Evolutionary conservation across 1,140 invertebrate species (phyloP).

Genomic region (Pissodes strobi): DNA sequence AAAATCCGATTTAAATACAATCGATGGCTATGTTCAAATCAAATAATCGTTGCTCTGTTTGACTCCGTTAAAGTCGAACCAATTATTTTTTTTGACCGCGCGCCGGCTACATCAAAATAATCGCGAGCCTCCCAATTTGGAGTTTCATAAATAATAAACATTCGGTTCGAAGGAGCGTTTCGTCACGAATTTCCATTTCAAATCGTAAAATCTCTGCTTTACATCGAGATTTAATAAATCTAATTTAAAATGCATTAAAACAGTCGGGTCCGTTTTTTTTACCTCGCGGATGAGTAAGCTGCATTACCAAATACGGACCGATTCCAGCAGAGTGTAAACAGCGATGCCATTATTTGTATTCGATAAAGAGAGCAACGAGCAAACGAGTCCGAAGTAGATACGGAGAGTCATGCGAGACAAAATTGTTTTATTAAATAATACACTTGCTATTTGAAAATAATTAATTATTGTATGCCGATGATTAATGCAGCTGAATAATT

Average conservation of each 20-base stretch:
- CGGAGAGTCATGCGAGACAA: too few species aligned
- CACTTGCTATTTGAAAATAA: too few species aligned
- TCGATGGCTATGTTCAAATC: too few species aligned
- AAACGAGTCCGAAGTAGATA: too few species aligned
- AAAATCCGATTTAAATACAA: too few species aligned
- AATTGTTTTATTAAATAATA: too few species aligned
- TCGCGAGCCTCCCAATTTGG: background rate
- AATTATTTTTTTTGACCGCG: background rate
- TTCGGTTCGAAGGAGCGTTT: slow-evolving; percentile 6
- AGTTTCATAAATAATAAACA: slow-evolving; percentile 18
- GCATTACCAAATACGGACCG: slow-evolving; percentile 27
- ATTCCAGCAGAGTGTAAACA: slow-evolving; percentile 28
- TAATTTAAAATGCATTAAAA: slow-evolving; percentile 37
- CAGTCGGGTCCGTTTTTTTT: slow-evolving; percentile 18
- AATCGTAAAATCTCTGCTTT: slow-evolving; percentile 25
- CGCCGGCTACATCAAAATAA: background rate
- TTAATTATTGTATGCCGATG: too few species aligned
- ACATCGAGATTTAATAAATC: slow-evolving; percentile 34
- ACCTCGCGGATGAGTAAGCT: slow-evolving; percentile 26
- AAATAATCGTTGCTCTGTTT: too few species aligned
- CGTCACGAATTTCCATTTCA: slow-evolving; percentile 31
- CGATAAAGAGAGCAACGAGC: slow-evolving; percentile 16
- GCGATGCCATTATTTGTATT: slow-evolving; percentile 27
- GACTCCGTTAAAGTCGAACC: too few species aligned
- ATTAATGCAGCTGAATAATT: too few species aligned